phyloP scores from a whole-genome alignment of 2,888 invertebrate species.

The Eudasyphora cyanicolor region DNA sequence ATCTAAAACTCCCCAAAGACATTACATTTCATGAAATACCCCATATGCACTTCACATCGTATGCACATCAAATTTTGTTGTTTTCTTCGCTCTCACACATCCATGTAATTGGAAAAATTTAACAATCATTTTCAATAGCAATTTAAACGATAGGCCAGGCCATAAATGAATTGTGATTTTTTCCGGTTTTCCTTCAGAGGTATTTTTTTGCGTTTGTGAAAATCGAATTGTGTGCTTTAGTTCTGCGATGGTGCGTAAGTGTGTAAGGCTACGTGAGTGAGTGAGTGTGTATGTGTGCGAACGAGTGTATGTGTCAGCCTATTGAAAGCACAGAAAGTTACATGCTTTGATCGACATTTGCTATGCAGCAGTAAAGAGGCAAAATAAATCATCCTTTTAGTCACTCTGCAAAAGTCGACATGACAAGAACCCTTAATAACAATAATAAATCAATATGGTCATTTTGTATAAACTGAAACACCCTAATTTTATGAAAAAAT shows the following conservation, averaged over 20 bases:
- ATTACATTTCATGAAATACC: background rate
- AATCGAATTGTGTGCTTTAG: background rate
- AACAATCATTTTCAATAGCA: constrained; percentile 53
- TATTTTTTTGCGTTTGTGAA: background rate
- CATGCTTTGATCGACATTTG: constrained; percentile 16
- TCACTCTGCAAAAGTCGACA: background rate
- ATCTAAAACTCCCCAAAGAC: too few relatives aligned
- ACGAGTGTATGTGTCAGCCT: background rate
- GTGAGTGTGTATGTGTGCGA: background rate
- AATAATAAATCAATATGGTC: too few relatives aligned
- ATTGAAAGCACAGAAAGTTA: background rate
- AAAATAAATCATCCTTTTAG: background rate
- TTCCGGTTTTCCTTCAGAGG: background rate
- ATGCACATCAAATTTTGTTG: constrained; percentile 4
- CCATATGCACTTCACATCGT: background rate
- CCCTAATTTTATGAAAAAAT: too few relatives aligned
- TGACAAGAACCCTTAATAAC: background rate
- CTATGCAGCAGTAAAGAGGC: constrained; percentile 2
- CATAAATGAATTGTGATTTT: constrained; percentile 27
- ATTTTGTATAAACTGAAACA: too few relatives aligned
- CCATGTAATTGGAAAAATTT: constrained; percentile 38
- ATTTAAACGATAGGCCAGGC: constrained; percentile 50
- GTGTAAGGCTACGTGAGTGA: background rate
- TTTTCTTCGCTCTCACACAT: constrained; percentile 35
- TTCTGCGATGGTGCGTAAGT: background rate